Base-by-base conservation (phyloP, 1,140 invertebrate genomes). In the Sarcophaga peregrina region DNA sequence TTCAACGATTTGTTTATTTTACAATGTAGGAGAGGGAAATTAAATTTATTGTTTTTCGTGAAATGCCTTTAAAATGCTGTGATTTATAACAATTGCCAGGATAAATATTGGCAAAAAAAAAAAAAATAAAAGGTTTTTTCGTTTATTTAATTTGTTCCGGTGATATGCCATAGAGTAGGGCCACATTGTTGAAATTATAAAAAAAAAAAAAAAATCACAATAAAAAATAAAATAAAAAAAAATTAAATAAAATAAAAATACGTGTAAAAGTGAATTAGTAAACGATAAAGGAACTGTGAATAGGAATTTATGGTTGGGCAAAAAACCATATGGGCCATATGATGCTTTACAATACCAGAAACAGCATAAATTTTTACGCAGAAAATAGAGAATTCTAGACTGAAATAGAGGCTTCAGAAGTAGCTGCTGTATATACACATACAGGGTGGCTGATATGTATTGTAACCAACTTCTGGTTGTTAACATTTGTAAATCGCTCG, bases 41-140 rank as follows among this genome's bases (percentile, higher is more conserved):
- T 68, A 20, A 68, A 68, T 68, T 68, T 20, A 68, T 68, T 62
- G 58, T 62, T 20, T 68, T 68, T 68, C 25, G 20, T 68, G 20
- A 68, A 68, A 68, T 68, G n/a, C n/a, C n/a, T 68, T 68, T 68
- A 68, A 68, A 68, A 68, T 20, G 9, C 62, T 20, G 17, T 68
- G 62, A 68, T 68, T 68, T 68, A 68, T 68, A 68, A 20, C 62
- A 68, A 68, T 68, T 20, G 62, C 9, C n/a, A 5, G 54, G 54
- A 58, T 58, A 58, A 58, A 58, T 58, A 58, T 58, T 15, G 54
- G 54, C 13, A 58, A 58, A 58, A 58, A 58, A 11, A 13, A 4
- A 3, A 54, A 58, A 11, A 58, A 11, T 11, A 11, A 58, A 11
- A 0, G 54, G 6, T 58, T 58, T 58, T 13, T 58, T 13, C 13